These are phyloP conservation scores for Chloebia gouldiae DNA, from an alignment of 2,113 vertebrate species.

Conservation along the genomic window DNA sequence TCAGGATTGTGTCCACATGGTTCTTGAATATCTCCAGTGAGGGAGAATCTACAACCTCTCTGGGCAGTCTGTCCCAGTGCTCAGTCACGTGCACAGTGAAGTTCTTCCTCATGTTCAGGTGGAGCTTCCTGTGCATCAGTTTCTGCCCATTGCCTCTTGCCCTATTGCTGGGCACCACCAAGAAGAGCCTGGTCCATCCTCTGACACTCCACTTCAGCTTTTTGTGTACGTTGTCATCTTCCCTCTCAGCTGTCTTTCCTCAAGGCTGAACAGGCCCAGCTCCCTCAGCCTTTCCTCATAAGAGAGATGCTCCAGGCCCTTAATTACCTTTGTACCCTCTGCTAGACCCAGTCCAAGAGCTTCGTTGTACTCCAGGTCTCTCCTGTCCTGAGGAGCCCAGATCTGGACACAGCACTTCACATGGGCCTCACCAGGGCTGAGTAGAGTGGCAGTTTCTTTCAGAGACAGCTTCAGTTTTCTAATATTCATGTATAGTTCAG, in stretches of 20 bases:
- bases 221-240: neutral
- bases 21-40: neutral
- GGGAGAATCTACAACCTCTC: neutral
- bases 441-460: neutral
- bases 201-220: neutral
- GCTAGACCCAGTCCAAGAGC: neutral
- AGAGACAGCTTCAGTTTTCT: neutral
- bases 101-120: neutral
- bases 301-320: neutral
- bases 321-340: neutral
- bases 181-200: neutral
- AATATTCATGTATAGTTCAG: neutral
- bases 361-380: rapidly evolving
- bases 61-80: neutral
- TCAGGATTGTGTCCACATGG: neutral
- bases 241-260: neutral
- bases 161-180: rapidly evolving
- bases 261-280: neutral
- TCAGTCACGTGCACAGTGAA: neutral
- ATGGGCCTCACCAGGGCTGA: neutral
- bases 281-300: neutral
- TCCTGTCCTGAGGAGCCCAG: neutral
- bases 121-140: neutral
- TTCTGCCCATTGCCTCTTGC: neutral
- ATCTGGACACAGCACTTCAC: neutral